Base-by-base conservation (phyloP, 1,140 invertebrate species). In the Arion vulgaris region DNA sequence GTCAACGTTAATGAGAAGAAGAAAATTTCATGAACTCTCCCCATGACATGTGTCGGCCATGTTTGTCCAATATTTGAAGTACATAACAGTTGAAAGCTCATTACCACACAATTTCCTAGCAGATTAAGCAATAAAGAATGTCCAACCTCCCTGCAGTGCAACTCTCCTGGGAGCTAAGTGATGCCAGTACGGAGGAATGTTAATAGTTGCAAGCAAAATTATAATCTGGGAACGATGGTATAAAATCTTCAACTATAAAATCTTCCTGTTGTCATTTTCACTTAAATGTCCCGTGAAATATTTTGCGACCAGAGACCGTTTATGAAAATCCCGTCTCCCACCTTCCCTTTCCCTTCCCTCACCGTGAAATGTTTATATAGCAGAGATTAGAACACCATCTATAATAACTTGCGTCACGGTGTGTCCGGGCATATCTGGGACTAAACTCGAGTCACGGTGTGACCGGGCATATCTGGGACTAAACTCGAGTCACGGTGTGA, bases 81-180 rank as follows among this genome's bases (percentile, higher is more conserved):
- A 15, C 57, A 62, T 62, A 62, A 62, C 11, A 62, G 57, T 62
- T 62, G 26, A 41, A 32, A 66, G 75, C 57, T 77, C 57, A 77
- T 77, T 77, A 77, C 51, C n/a, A 57, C 45, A 62, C 51, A 77
- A 77, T 77, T 77, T 77, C 34, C 75, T 57, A 5, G 15, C 36
- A 26, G 32, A 57, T 77, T 62, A n/a, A 17, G 49, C 28, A 77
- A 77, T 77, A 57, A 77, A 77, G 75, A 77, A 77, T 77, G 57
- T 51, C 57, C 32, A 77, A 62, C 28, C 41, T 36, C 28, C 15
- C 75, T 49, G 38, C 26, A 2, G 38, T 7, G 32, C 49, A 9
- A 2, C 19, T 4, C 39, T 13, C 38, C 28, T n/a, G 17, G 9
- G 15, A 17, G 38, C 38, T 51, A 51, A 75, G 73, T 49, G 73